Base-by-base conservation (phyloP, 2,888 invertebrate genomes). In the Perizoma flavofasciatum region DNA sequence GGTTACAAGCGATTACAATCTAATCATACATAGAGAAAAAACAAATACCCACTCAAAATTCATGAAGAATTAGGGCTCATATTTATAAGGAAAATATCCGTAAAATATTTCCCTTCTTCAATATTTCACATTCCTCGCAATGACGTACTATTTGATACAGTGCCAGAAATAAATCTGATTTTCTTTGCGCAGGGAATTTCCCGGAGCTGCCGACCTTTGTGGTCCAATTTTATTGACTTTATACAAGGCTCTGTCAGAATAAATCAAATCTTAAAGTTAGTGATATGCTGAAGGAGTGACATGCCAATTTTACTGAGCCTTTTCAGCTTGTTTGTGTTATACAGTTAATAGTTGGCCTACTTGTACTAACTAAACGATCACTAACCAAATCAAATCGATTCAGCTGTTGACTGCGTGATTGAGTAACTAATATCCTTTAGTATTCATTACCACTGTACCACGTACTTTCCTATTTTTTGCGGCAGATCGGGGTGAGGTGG, bases 151-250 rank as follows among this genome's bases (percentile, higher is more conserved):
- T 83, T 88, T 86, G 86, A 86, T 83, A 81, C 81, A 83, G 75
- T 81, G 87, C 86, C 86, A 85, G 77, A 79, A 81, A 88, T 88
- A 88, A 87, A 89, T 88, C 87, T 84, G 82, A 85, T 88, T 84
- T 79, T 67, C 77, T 68, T 65, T 70, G 65, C 72, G 61, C 64
- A 64, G 55, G 63, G 66, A 60, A 53, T 56, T 63, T 50, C 44
- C 40, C 44, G 11, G 11, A 40, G 43, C 10, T 53, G n/a, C 11
- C 47, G 49, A 59, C 52, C 61, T 55, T 60, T 62, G 63, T 61
- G 58, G 55, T 61, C 41, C 62, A 47, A 61, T 63, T 62, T 64
- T 60, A 63, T 60, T 59, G 54, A 62, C 63, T 62, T 63, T 58
- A 52, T 65, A 61, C 37, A 39, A 39, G 40, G 10, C 57, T 50